phyloP scores from a whole-genome alignment of 2,888 invertebrate genomes.

The Drosophila peninsularis region DNA sequence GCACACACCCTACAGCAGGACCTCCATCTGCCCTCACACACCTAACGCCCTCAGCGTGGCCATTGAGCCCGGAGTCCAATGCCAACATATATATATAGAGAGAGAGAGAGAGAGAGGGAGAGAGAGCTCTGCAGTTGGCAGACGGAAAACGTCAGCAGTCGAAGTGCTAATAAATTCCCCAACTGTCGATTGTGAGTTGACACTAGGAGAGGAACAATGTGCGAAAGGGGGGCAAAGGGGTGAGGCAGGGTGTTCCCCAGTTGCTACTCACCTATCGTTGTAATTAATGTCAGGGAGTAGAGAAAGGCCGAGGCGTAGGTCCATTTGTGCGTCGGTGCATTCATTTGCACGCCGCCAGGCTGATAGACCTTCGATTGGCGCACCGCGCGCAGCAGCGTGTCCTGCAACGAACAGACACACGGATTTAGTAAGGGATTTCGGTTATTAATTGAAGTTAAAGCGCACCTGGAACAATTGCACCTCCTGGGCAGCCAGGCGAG shows the following conservation, averaged over 20 bases:
- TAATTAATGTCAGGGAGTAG: constrained; percentile 96
- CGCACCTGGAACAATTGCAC: constrained; percentile 92
- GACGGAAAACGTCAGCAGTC: constrained; percentile 43
- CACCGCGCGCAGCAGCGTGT: constrained; percentile 85
- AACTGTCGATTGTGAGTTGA: constrained; percentile 8
- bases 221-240: neutral
- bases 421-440: neutral
- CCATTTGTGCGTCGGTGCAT: constrained; percentile 89
- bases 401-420: constrained; percentile 67
- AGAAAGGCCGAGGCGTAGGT: constrained; percentile 96
- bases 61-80: constrained; percentile 7
- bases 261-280: constrained; percentile 93
- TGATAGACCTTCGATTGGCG: constrained; percentile 84
- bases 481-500: constrained; percentile 93
- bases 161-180: constrained; percentile 56
- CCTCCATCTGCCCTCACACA: neutral
- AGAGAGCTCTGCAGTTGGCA: constrained; percentile 45
- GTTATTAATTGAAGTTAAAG: neutral
- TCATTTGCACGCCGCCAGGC: constrained; percentile 84
- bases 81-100: no score
- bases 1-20: constrained; percentile 24
- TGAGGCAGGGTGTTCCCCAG: neutral
- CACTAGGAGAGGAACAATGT: neutral
- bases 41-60: neutral
- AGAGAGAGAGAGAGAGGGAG: no score